phyloP scores from a whole-genome alignment of 2,888 invertebrate species.

The Lasioglossum vierecki region DNA sequence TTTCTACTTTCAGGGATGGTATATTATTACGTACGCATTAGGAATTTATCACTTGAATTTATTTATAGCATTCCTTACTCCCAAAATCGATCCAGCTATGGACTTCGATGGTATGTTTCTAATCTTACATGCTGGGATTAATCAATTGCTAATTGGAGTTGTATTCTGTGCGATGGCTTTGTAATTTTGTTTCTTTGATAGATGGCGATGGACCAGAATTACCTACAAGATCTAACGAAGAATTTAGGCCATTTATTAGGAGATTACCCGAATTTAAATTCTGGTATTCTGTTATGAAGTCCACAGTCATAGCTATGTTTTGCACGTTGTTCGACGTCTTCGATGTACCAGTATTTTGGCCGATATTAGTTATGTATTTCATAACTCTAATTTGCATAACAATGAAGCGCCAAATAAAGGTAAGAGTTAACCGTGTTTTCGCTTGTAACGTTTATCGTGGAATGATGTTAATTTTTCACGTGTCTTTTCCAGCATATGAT shows the following conservation, averaged over 20 bases:
- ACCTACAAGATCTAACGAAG: conserved; percentile 97
- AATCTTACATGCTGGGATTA: background rate
- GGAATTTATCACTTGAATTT: conserved; percentile 99
- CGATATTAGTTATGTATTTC: conserved; percentile 99
- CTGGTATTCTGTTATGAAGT: conserved; percentile 98
- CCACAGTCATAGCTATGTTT: conserved; percentile 93
- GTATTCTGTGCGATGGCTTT: background rate
- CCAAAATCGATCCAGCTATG: conserved; percentile 99
- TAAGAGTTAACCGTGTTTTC: conserved; percentile 82
- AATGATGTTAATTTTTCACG: background rate
- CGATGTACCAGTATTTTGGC: conserved; percentile 99
- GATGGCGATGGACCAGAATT: conserved; percentile 96
- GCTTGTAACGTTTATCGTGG: background rate
- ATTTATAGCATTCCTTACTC: conserved; percentile 99
- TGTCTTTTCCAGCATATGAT: conserved; percentile 96
- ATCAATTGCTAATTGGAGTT: background rate
- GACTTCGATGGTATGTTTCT: conserved; percentile 92
- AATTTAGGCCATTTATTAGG: conserved; percentile 98
- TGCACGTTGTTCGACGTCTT: conserved; percentile 99
- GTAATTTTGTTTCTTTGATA: conserved; percentile 41
- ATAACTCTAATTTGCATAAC: conserved; percentile 99
- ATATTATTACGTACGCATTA: conserved; percentile 99
- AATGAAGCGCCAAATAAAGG: conserved; percentile 99
- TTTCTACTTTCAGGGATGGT: conserved; percentile 96
- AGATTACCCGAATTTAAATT: conserved; percentile 99